phyloP scores from a whole-genome alignment of 1,140 invertebrate genomes.

The Condylostylus longicornis region DNA sequence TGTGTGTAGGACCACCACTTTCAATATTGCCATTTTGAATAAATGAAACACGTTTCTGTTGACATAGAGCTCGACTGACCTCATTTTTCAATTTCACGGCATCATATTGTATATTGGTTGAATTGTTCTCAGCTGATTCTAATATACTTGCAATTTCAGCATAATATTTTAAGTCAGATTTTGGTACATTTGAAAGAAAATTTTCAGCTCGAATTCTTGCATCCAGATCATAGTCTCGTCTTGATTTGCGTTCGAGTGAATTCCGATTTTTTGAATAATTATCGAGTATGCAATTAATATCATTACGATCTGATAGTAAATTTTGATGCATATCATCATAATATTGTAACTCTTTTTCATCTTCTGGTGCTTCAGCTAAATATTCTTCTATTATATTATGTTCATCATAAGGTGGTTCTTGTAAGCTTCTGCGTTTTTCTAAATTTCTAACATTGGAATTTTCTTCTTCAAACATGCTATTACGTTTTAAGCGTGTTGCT shows the following conservation, averaged over 20 bases:
- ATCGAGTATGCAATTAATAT: slow-evolving; percentile 30
- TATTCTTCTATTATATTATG: slow-evolving; percentile 34
- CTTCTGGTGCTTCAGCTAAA: slow-evolving; percentile 45
- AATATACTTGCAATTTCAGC: slow-evolving; percentile 45
- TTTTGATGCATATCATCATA: slow-evolving; percentile 34
- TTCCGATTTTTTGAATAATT: slow-evolving; percentile 35
- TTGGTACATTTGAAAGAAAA: slow-evolving; percentile 25
- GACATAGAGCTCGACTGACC: slow-evolving; percentile 51
- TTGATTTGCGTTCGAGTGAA: slow-evolving; percentile 35
- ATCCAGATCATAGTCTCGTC: slow-evolving; percentile 22
- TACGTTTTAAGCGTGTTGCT: slow-evolving; percentile 48
- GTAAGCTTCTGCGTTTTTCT: slow-evolving; percentile 51
- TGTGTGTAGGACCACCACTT: slow-evolving; percentile 26
- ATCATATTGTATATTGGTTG: slow-evolving; percentile 45
- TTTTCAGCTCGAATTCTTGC: slow-evolving; percentile 25
- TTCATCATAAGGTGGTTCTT: slow-evolving; percentile 54
- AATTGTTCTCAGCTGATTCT: slow-evolving; percentile 48
- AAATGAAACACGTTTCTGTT: slow-evolving; percentile 45
- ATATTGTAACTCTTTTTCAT: slow-evolving; percentile 36
- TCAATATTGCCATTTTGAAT: slow-evolving; percentile 26
- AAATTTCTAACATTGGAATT: slow-evolving; percentile 33
- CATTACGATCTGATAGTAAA: slow-evolving; percentile 35
- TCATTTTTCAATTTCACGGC: slow-evolving; percentile 47
- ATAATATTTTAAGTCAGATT: slow-evolving; percentile 30
- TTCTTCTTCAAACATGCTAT: slow-evolving; percentile 65